Evolutionary conservation across 2,113 vertebrate genomes (phyloP).

Genomic region (Limnothrissa miodon): DNA sequence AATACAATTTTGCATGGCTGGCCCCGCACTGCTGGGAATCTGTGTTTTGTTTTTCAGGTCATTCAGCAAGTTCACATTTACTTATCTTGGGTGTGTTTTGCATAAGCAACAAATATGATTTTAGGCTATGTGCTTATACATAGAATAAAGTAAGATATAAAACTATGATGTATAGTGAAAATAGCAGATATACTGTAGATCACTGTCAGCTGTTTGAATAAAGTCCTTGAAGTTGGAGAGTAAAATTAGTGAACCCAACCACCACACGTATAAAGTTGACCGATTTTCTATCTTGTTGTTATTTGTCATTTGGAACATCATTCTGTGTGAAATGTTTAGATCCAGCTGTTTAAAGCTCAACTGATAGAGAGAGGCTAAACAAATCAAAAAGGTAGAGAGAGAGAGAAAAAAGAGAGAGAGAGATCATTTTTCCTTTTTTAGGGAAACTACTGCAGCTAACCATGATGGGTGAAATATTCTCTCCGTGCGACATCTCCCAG

Average conservation of each 20-base stretch:
- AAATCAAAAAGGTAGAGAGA: not conserved
- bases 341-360: not conserved
- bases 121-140: not conserved
- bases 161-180: not conserved
- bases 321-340: not conserved
- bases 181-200: no score
- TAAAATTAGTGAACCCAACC: not conserved
- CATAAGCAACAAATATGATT: not conserved
- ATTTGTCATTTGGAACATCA: not conserved
- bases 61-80: slow-evolving; percentile 9
- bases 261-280: not conserved
- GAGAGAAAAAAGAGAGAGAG: not conserved
- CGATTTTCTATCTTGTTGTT: not conserved
- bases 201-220: not conserved
- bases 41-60: slow-evolving; percentile 5
- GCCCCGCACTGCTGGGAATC: slow-evolving; percentile 34
- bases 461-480: not conserved
- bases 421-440: not conserved
- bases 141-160: not conserved
- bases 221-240: not conserved
- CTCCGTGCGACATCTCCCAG: slow-evolving; percentile 4
- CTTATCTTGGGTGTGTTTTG: not conserved
- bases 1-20: slow-evolving; percentile 67
- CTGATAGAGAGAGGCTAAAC: not conserved
- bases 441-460: not conserved